Conservation (phyloP, 37 sponge, comb jelly and placozoan genomes). For the Haliclona indistincta region DNA sequence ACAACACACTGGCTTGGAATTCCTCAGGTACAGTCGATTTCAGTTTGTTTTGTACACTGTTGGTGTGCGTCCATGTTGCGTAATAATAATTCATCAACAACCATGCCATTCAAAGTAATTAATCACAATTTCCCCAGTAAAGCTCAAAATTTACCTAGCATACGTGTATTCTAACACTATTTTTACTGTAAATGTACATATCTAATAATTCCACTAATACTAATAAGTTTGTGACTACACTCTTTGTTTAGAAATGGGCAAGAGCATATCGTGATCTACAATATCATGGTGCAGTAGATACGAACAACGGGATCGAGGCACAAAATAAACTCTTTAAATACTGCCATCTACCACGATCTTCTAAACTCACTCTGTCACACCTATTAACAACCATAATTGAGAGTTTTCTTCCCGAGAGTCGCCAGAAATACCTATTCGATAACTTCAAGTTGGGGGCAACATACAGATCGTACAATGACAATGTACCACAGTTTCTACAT, state of each 20-base stretch:
- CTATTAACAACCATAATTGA: slow-evolving; percentile 11
- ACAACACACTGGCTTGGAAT: not conserved
- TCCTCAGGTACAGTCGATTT: slow-evolving; percentile 8
- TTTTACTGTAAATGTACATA: too few species aligned
- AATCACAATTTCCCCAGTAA: not conserved
- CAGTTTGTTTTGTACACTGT: too few species aligned
- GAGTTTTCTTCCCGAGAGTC: slow-evolving; percentile 15
- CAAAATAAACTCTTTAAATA: slow-evolving; percentile 38
- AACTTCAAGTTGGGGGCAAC: not conserved
- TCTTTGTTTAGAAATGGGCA: slow-evolving; percentile 17
- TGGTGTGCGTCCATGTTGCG: too few species aligned
- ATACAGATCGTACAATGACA: slow-evolving; percentile 19
- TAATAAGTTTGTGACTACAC: not conserved
- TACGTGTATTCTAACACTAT: not conserved
- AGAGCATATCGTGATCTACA: slow-evolving; percentile 13
- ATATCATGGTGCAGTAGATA: slow-evolving; percentile 16
- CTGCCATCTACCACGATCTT: slow-evolving; percentile 8
- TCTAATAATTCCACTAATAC: not conserved
- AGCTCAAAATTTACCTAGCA: not conserved
- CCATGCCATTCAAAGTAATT: too few species aligned
- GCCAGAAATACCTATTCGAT: slow-evolving; percentile 8
- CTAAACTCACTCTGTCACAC: slow-evolving; percentile 3
- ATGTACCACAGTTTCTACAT: slow-evolving; percentile 24
- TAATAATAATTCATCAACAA: too few species aligned
- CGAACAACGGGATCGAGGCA: slow-evolving; percentile 34